Conservation (phyloP, 2,113 vertebrate genomes). For the Corythornis madagascariensis region DNA sequence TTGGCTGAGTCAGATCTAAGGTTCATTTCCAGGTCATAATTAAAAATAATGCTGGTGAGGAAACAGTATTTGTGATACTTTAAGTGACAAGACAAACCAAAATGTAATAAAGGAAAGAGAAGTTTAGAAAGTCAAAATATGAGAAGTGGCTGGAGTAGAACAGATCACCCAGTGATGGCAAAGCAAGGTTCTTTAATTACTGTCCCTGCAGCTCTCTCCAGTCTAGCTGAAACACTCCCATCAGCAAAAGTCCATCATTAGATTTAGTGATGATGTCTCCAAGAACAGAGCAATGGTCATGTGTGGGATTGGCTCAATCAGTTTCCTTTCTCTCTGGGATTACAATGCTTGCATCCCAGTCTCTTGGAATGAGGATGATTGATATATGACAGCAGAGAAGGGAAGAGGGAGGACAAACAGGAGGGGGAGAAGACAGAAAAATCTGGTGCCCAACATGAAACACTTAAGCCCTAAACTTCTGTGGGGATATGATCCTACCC, state of each 20-base stretch:
- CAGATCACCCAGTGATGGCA: neutral
- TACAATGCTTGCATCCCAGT: neutral
- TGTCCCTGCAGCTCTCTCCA: neutral
- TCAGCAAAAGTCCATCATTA: neutral
- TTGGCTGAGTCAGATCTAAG: neutral
- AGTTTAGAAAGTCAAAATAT: neutral
- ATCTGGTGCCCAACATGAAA: neutral
- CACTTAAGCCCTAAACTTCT: neutral
- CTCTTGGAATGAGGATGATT: neutral
- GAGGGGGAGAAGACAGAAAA: neutral
- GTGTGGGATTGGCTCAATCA: neutral
- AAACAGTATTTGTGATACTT: neutral
- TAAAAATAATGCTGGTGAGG: neutral
- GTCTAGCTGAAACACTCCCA: neutral
- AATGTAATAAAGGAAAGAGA: neutral
- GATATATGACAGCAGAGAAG: neutral
- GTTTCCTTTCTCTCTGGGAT: neutral
- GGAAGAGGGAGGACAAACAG: neutral
- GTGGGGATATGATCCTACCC: neutral
- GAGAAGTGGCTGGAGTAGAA: neutral
- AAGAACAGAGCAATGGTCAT: neutral
- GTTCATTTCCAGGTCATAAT: slow-evolving; percentile 8
- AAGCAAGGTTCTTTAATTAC: neutral
- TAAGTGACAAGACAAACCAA: neutral
- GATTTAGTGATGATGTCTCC: neutral